Evolutionary conservation across 2,888 invertebrate species (phyloP).

Genomic region (Uropetala carovei): DNA sequence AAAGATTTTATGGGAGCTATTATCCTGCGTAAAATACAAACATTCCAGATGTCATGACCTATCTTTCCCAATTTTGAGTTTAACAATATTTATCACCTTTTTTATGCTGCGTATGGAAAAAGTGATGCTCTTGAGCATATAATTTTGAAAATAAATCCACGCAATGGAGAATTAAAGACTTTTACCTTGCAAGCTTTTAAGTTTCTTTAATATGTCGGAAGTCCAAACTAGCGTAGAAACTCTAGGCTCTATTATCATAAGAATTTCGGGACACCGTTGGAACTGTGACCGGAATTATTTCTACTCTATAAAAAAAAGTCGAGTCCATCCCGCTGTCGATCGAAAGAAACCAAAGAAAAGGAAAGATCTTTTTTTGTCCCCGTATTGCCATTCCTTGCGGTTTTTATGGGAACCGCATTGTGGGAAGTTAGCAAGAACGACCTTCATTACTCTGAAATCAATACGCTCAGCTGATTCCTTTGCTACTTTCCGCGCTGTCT

Average conservation of each 20-base stretch:
- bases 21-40: too few relatives aligned
- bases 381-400: conserved; percentile 6
- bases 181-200: too few relatives aligned
- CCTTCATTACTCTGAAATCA: conserved; percentile 28
- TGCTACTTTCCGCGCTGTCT: conserved; percentile 29
- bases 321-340: background rate
- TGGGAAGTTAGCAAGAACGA: conserved; percentile 32
- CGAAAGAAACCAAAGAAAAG: background rate
- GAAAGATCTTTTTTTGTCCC: conserved; percentile 4
- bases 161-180: too few relatives aligned
- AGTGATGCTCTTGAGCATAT: too few relatives aligned
- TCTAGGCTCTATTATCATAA: background rate
- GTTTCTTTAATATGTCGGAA: too few relatives aligned
- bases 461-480: conserved; percentile 14
- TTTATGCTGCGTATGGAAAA: too few relatives aligned
- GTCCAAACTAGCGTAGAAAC: too few relatives aligned
- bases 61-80: too few relatives aligned
- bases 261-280: background rate
- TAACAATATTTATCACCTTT: too few relatives aligned
- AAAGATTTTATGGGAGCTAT: too few relatives aligned
- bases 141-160: too few relatives aligned
- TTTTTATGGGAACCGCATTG: background rate
- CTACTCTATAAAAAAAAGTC: background rate
- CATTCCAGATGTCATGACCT: too few relatives aligned
- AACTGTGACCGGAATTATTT: background rate